Evolutionary conservation across 1,140 invertebrate genomes (phyloP), one percentile per base, ranked within the genome.

Genomic region (Reticulitermes speratus): DNA sequence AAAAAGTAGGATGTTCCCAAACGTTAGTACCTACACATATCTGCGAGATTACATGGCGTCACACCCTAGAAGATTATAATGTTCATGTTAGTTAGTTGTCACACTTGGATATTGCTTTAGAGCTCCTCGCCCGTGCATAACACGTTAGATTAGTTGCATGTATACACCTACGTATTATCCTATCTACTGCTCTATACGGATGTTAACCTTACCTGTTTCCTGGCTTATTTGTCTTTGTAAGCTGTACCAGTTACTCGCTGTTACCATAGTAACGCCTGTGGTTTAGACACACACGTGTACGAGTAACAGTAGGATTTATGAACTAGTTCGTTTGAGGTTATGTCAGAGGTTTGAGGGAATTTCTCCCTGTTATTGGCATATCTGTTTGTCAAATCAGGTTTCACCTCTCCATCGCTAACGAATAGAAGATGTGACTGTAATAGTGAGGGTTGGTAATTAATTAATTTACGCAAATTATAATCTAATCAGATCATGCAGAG

Each of bases 281-380:
- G 14, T 65, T 1, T 65, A 25, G 59, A 65, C 21, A 11, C n/a
- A 25, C n/a, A n/a, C 11, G 9, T 25, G n/a, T 30, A 75, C n/a
- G n/a, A n/a, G 65, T 75, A 75, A 75, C n/a, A 30, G 1, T 75
- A 75, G 65, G 65, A 75, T 75, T 75, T 75, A 75, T 75, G 65
- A 75, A 25, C 3, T 75, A n/a, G 25, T 75, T 75, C 3, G 65
- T 30, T 75, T 75, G 25, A 11, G 25, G n/a, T 30, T 75, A 30
- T 75, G 65, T 75, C 65, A 75, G 65, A 75, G 65, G 65, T 25
- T 75, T 75, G 25, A 14, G 25, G 25, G 65, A 25, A 75, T 30
- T n/a, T 25, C 9, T 75, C 14, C 1, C 14, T 48, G 16, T 48
- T 48, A 48, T 48, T 48, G 48, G 16, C 19, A 16, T 55, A 16